Conservation (phyloP, 1,140 invertebrate genomes). For the Periplaneta americana region DNA sequence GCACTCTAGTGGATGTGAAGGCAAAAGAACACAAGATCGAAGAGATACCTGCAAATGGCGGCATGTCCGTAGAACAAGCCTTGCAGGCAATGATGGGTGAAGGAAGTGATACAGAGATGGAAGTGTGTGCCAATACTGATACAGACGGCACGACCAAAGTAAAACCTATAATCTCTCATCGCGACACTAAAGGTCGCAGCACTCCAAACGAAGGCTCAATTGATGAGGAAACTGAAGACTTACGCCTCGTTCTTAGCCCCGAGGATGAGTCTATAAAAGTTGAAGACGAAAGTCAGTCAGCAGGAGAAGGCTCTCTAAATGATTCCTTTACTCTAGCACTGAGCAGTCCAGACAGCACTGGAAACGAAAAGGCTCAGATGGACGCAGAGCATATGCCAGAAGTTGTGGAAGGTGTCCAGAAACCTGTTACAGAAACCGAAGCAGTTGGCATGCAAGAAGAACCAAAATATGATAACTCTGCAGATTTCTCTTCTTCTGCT, state of each 20-base stretch:
- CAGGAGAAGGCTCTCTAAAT: neutral
- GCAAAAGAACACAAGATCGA: neutral
- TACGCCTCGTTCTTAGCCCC: conserved; percentile 2
- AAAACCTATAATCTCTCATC: neutral
- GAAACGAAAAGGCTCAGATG: neutral
- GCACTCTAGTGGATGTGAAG: no score
- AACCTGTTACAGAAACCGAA: neutral
- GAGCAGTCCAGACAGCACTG: neutral
- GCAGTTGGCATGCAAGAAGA: neutral
- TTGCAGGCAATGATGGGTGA: conserved; percentile 25
- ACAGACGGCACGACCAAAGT: neutral
- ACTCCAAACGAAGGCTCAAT: neutral
- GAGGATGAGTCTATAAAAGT: neutral
- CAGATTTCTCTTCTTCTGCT: no score
- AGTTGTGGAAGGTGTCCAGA: neutral
- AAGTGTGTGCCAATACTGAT: neutral
- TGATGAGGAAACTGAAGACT: conserved; percentile 10
- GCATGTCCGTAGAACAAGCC: conserved; percentile 15
- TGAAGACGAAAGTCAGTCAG: neutral
- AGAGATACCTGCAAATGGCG: neutral
- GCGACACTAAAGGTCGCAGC: neutral
- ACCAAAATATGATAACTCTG: no score
- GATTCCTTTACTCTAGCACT: neutral
- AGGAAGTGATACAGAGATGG: conserved; percentile 9
- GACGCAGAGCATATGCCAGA: neutral